A percentile compares a stretch with the other conserved stretches of the same genome.
phyloP scores from a whole-genome alignment of 2,888 invertebrate species.

The Mechanitis mazaeus region DNA sequence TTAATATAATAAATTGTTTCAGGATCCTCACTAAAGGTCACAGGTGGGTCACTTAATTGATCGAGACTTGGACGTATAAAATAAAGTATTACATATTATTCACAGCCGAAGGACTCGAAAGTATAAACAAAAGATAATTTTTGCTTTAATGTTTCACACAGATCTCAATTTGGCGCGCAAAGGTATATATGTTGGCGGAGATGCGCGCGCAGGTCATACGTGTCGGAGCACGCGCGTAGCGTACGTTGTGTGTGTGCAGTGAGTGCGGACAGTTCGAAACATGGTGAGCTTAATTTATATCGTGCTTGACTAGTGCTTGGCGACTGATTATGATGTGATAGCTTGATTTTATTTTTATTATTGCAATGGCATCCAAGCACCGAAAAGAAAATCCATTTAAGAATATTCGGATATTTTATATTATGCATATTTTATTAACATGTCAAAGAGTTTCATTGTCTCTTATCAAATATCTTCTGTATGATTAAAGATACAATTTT shows the following conservation, averaged over 20 bases:
- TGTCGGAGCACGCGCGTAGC: slow-evolving; percentile 27
- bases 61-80: background rate
- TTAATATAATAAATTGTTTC: no score
- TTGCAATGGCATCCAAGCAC: no score
- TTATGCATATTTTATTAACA: no score
- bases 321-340: background rate
- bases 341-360: no score
- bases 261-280: slow-evolving; percentile 31
- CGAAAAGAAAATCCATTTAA: no score
- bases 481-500: no score
- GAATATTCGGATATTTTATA: no score
- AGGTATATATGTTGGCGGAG: slow-evolving; percentile 36
- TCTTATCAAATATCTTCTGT: no score
- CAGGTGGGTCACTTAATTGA: background rate
- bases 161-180: slow-evolving; percentile 24
- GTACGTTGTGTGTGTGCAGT: slow-evolving; percentile 37
- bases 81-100: background rate
- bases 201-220: slow-evolving; percentile 34
- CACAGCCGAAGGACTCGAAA: background rate
- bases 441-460: no score
- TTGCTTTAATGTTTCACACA: background rate
- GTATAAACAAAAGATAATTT: slow-evolving; percentile 1
- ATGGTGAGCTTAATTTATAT: slow-evolving; percentile 34
- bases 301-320: background rate
- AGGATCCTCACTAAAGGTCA: background rate